Conservation (phyloP, 64 coral and sea anemone genomes). For the Astreopora myriophthalma region DNA sequence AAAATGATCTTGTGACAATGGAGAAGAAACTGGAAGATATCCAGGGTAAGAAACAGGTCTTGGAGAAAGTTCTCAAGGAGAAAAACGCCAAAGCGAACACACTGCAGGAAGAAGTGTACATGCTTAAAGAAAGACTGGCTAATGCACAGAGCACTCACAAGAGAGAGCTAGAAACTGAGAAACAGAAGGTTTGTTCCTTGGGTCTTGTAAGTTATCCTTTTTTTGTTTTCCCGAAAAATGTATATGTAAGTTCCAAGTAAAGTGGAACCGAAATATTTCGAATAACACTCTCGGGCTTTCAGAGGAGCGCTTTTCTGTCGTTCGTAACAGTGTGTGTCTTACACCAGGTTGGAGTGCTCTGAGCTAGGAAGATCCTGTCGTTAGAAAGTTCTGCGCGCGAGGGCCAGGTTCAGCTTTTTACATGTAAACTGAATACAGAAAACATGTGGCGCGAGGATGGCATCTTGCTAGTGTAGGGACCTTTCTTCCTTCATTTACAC, state of each 20-base stretch:
- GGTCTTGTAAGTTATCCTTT: not conserved
- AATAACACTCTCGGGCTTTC: no score
- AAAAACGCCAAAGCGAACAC: constrained; percentile 76
- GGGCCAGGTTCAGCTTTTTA: no score
- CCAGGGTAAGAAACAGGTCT: constrained; percentile 68
- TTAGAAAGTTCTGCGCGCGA: no score
- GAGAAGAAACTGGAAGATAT: constrained; percentile 80
- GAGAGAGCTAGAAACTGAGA: constrained; percentile 88
- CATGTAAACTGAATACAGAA: no score
- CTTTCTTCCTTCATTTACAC: no score
- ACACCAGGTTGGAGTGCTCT: no score
- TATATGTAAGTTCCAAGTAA: not conserved
- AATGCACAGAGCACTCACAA: constrained; percentile 63
- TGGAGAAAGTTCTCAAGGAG: constrained; percentile 85
- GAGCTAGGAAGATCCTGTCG: no score
- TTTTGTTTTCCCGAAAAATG: not conserved
- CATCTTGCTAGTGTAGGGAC: no score
- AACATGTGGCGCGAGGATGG: no score
- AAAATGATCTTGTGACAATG: constrained; percentile 71
- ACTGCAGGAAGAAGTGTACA: constrained; percentile 80
- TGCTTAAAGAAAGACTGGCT: constrained; percentile 74
- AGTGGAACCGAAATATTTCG: not conserved
- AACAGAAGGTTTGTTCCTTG: constrained; percentile 80
- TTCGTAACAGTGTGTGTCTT: no score
- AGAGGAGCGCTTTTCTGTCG: no score